Percentiles rank a stretch among this genome's conserved stretches.
These are phyloP conservation scores for Ochlodes sylvanus DNA, from an alignment of 2,888 invertebrate species.

Conservation along the genomic window DNA sequence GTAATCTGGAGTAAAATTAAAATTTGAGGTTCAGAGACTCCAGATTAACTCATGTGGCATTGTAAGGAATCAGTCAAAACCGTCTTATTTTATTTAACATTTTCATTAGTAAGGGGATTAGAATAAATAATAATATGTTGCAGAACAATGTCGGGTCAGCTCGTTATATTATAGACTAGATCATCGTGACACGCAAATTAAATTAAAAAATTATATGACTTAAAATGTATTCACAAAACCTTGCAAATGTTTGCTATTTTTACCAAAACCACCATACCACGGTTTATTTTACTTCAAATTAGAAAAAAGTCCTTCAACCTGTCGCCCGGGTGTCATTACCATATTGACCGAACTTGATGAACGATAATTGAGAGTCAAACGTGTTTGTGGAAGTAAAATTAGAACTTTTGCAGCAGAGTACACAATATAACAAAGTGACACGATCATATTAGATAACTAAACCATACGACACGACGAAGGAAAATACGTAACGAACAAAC, in stretches of 20 bases:
- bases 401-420: slow-evolving; percentile 48
- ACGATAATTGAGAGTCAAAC: slow-evolving; percentile 52
- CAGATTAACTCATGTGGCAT: too few relatives aligned
- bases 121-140: too few relatives aligned
- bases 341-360: slow-evolving; percentile 43
- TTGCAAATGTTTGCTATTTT: not conserved
- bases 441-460: slow-evolving; percentile 43
- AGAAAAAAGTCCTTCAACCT: slow-evolving; percentile 20
- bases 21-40: too few relatives aligned
- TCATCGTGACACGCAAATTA: too few relatives aligned
- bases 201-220: too few relatives aligned
- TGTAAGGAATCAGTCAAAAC: too few relatives aligned
- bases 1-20: too few relatives aligned
- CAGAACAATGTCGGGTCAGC: too few relatives aligned
- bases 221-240: too few relatives aligned
- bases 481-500: slow-evolving; percentile 27
- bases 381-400: slow-evolving; percentile 51
- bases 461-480: slow-evolving; percentile 27
- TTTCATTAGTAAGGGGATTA: too few relatives aligned
- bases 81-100: too few relatives aligned
- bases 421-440: slow-evolving; percentile 43
- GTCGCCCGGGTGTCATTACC: not conserved
- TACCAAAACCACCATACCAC: not conserved
- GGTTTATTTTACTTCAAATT: not conserved
- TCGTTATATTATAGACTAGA: too few relatives aligned